Evolutionary conservation across 2,888 invertebrate species (phyloP).

Genomic region (Drosophila mercatorum): DNA sequence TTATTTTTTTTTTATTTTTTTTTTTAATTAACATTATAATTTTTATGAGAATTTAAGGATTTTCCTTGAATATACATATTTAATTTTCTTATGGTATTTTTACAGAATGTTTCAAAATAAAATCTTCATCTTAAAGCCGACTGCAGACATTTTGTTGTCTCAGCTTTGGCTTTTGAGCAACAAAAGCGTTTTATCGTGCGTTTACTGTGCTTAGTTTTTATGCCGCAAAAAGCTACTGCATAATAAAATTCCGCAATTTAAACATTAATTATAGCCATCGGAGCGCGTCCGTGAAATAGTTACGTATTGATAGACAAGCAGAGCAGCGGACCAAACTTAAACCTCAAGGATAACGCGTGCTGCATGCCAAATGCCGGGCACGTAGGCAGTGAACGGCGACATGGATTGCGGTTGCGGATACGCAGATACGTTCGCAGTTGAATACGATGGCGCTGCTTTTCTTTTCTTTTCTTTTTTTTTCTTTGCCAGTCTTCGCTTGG

Average conservation of each 20-base stretch:
- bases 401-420: conserved; percentile 52
- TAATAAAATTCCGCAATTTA: conserved; percentile 72
- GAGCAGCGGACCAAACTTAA: conserved; percentile 26
- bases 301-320: conserved; percentile 21
- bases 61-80: too few relatives aligned
- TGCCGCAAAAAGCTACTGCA: conserved; percentile 42
- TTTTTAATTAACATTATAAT: neutral
- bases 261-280: conserved; percentile 81
- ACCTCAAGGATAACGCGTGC: conserved; percentile 43
- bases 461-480: conserved; percentile 10
- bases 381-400: conserved; percentile 60
- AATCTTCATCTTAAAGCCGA: neutral
- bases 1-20: too few relatives aligned
- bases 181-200: conserved; percentile 9
- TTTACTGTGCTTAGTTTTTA: conserved; percentile 36
- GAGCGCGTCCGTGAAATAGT: conserved; percentile 60
- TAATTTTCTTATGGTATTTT: too few relatives aligned
- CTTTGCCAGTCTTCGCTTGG: neutral
- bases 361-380: conserved; percentile 71
- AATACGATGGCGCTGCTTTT: conserved; percentile 27
- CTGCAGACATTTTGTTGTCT: neutral
- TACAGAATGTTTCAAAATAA: too few relatives aligned
- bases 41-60: neutral
- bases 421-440: conserved; percentile 36
- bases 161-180: neutral